A percentile compares a stretch with the other conserved stretches of the same genome.
phyloP scores from a whole-genome alignment of 2,888 invertebrate genomes.

The Anagyrus pseudococci region DNA sequence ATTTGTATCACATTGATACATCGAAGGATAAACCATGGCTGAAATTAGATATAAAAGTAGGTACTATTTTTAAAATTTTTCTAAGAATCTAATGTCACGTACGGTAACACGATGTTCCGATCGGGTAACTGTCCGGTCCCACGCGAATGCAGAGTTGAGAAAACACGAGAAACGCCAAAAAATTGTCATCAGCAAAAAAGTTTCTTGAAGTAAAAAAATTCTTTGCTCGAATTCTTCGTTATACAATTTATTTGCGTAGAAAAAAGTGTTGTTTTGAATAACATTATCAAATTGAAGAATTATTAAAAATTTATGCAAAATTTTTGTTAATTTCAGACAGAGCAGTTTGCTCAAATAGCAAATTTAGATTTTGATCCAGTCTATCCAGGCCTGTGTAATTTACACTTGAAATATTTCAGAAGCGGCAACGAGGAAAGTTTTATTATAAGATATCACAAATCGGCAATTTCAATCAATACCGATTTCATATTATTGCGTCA shows the following conservation, averaged over 20 bases:
- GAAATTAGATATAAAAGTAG: background rate
- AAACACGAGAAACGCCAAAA: too few species aligned
- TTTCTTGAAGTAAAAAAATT: too few species aligned
- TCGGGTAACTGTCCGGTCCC: too few species aligned
- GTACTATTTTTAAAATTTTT: background rate
- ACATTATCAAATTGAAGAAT: background rate
- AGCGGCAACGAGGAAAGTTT: constrained; percentile 74
- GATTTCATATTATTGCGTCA: constrained; percentile 94
- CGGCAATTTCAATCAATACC: constrained; percentile 93
- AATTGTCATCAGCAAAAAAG: too few species aligned
- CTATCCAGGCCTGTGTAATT: constrained; percentile 90
- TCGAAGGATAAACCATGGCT: background rate
- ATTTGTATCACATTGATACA: background rate
- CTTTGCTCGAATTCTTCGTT: too few species aligned
- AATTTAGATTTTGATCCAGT: constrained; percentile 92
- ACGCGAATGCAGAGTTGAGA: too few species aligned
- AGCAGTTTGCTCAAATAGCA: constrained; percentile 81
- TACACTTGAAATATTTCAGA: constrained; percentile 74
- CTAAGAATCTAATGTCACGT: too few species aligned
- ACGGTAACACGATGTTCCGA: too few species aligned
- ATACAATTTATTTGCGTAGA: too few species aligned
- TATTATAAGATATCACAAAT: constrained; percentile 92
- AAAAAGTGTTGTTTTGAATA: too few species aligned
- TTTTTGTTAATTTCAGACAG: constrained; percentile 67
- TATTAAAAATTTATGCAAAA: background rate